These are phyloP conservation scores for Ophonus ardosiacus DNA, from an alignment of 2,888 invertebrate genomes.

Conservation along the genomic window DNA sequence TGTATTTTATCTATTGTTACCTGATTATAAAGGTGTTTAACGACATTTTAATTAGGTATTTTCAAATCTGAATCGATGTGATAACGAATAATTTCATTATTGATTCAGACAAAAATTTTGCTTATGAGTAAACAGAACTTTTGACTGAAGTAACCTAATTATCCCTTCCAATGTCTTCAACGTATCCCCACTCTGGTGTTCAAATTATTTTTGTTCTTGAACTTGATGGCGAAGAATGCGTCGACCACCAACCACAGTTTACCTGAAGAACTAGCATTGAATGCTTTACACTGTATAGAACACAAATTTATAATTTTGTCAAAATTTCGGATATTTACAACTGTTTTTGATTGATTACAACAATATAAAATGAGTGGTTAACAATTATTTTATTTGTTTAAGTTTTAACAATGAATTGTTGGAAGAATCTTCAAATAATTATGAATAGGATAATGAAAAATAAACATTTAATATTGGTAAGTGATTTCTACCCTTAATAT, in stretches of 20 bases:
- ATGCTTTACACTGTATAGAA: slow-evolving; percentile 1
- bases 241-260: slow-evolving; percentile 7
- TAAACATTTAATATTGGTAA: slow-evolving; percentile 48
- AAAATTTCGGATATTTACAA: neutral
- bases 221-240: slow-evolving; percentile 45
- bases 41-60: too few species aligned
- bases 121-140: neutral
- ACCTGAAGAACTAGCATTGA: slow-evolving; percentile 17
- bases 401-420: neutral
- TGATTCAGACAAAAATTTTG: too few species aligned
- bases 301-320: neutral
- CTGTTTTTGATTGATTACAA: neutral
- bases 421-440: neutral
- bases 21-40: too few species aligned
- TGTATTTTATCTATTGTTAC: too few species aligned
- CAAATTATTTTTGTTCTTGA: slow-evolving; percentile 59
- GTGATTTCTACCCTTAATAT: neutral
- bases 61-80: too few species aligned
- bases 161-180: slow-evolving; percentile 40
- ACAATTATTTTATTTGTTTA: slow-evolving; percentile 22
- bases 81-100: too few species aligned
- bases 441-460: slow-evolving; percentile 55
- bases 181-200: slow-evolving; percentile 42
- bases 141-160: slow-evolving; percentile 50
- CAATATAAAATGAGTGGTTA: slow-evolving; percentile 43